A percentile compares a stretch with the other conserved stretches of the same genome.
phyloP scores from a whole-genome alignment of 2,797 vertebrate species.

The Crenuchus spilurus region DNA sequence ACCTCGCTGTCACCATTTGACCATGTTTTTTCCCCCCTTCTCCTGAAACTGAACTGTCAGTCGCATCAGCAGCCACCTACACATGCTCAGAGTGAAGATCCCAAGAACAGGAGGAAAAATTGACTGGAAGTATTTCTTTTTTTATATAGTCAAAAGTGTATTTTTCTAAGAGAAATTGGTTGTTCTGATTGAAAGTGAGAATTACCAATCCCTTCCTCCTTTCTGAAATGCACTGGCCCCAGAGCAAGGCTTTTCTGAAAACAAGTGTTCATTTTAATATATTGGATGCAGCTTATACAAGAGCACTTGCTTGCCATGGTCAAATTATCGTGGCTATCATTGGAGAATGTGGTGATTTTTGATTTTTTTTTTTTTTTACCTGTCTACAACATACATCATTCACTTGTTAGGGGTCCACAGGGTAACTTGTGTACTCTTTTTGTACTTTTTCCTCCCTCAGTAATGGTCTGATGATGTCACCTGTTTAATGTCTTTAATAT shows the following conservation, averaged over 20 bases:
- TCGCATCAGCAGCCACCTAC: conserved; percentile 24
- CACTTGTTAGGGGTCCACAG: conserved; percentile 17
- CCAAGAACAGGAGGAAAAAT: conserved; percentile 30
- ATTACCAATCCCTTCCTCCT: background rate
- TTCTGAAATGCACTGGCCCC: conserved; percentile 5
- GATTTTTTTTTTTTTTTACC: conserved; percentile 22
- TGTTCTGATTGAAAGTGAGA: conserved; percentile 36
- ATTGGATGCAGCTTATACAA: background rate
- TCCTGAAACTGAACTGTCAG: conserved; percentile 45
- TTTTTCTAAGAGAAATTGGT: conserved; percentile 63
- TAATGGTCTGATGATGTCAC: conserved; percentile 44
- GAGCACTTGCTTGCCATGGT: conserved; percentile 19
- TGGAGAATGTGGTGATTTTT: conserved; percentile 12
- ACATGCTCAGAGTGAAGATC: conserved; percentile 24
- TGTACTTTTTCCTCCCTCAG: conserved; percentile 23
- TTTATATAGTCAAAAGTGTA: conserved; percentile 60
- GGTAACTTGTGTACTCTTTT: conserved; percentile 46
- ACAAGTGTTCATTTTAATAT: background rate
- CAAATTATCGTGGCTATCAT: conserved; percentile 19
- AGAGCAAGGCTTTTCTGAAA: conserved; percentile 28
- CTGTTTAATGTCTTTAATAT: conserved; percentile 59
- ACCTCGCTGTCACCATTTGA: conserved; percentile 29
- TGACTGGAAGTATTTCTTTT: conserved; percentile 47
- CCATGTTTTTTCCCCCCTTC: conserved; percentile 33
- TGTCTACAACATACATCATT: conserved; percentile 28